Evolutionary conservation across 2,113 vertebrate genomes (phyloP).

Genomic region (Sinosuthora webbiana): DNA sequence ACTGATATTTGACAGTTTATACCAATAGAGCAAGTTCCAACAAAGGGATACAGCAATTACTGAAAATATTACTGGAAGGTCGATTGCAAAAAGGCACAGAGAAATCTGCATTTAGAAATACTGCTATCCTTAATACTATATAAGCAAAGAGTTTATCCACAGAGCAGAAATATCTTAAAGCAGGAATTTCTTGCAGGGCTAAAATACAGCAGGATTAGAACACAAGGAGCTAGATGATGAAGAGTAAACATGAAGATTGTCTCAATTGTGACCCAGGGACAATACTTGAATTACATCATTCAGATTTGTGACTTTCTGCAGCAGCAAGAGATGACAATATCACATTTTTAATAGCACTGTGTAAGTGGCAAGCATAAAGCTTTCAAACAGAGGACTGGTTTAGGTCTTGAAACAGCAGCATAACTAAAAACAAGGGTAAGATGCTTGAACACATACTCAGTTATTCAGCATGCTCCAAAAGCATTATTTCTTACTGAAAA

Average conservation of each 20-base stretch:
- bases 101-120: neutral
- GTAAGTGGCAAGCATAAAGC: neutral
- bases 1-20: neutral
- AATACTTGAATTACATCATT: neutral
- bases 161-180: neutral
- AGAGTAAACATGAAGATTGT: neutral
- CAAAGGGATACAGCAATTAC: neutral
- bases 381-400: neutral
- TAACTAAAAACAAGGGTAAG: neutral
- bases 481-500: neutral
- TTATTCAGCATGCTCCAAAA: neutral
- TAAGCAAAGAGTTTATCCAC: neutral
- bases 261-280: neutral
- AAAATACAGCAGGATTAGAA: neutral
- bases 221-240: neutral
- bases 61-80: neutral
- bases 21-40: neutral
- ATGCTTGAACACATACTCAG: neutral
- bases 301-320: neutral
- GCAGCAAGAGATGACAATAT: neutral
- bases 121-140: neutral
- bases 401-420: neutral
- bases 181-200: neutral
- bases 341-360: neutral
- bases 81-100: rapidly evolving